Conservation (phyloP, 1,140 invertebrate species). For the Zaprionus taronus region DNA sequence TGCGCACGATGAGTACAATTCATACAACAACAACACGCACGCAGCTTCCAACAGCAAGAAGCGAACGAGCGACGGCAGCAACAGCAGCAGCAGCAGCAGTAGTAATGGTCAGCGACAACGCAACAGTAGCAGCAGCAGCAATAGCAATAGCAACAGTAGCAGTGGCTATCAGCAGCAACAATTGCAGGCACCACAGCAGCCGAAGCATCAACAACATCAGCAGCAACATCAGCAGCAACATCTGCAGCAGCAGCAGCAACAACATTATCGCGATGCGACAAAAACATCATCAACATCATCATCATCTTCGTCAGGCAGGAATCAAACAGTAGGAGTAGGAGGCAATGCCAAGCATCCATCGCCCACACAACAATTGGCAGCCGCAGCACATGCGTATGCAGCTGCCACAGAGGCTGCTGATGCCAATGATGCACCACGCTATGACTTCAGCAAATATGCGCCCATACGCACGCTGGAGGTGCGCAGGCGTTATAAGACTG, state of each 20-base stretch:
- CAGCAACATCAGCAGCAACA: constrained; percentile 23
- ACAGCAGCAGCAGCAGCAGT: constrained; percentile 22
- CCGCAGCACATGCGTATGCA: constrained; percentile 69
- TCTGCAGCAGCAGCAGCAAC: constrained; percentile 31
- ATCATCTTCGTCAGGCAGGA: constrained; percentile 5
- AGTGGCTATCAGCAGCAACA: constrained; percentile 40
- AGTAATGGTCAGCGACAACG: constrained; percentile 36
- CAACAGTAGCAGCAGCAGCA: constrained; percentile 40
- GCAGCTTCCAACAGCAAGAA: constrained; percentile 73
- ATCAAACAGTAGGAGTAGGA: constrained; percentile 4
- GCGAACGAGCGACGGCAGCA: constrained; percentile 58
- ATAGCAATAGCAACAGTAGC: constrained; percentile 7
- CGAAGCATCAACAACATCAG: constrained; percentile 16
- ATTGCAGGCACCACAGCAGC: constrained; percentile 24
- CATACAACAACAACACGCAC: constrained; percentile 60
- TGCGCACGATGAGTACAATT: constrained; percentile 60
- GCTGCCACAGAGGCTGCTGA: constrained; percentile 54
- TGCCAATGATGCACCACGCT: constrained; percentile 57
- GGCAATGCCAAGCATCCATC: constrained; percentile 66
- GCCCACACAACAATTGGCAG: constrained; percentile 75
- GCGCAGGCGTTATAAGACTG: constrained; percentile 93
- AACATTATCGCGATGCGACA: constrained; percentile 14
- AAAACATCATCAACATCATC: constrained; percentile 34
- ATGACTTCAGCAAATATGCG: constrained; percentile 90
- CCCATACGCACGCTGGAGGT: constrained; percentile 91